Evolutionary conservation across 2,797 vertebrate genomes (phyloP), one percentile per base, ranked within the genome.

Genomic region (Parambassis ranga): DNA sequence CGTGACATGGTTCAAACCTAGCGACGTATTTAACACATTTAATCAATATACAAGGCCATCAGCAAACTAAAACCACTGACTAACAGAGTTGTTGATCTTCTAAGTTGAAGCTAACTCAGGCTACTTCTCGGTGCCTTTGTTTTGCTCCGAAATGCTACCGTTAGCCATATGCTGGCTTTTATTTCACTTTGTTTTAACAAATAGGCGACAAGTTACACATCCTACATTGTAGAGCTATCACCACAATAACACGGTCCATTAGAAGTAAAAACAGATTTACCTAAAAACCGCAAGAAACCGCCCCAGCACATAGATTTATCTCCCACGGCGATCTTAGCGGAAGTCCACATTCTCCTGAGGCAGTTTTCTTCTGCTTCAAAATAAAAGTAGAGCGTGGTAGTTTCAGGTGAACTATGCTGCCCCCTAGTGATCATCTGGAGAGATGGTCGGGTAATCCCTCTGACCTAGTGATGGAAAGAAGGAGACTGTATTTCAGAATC

Each of bases 81-180:
- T n/a, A n/a, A n/a, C n/a, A n/a, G n/a, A n/a, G n/a, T n/a, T n/a
- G n/a, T n/a, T n/a, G 0, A 35, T 55, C 9, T 10, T 35, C 0
- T 5, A 6, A 41, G 2, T 35, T 24, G 33, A 41, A 63, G 59
- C 49, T 44, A 61, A 71, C 18, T 50, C 10, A 10, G 11, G 50
- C 59, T 43, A 20, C 14, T 11, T 35, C 14, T 16, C n/a, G 26
- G 10, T 14, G 6, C 27, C 62, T 81, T 84, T 87, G 80, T 87
- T 85, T 72, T 68, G 31, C 15, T 63, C 9, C 22, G 6, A 3
- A 52, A 57, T 22, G 75, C 70, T 82, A 74, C 67, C 43, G 38
- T 47, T 76, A 75, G 56, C 74, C 24, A 14, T 31, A 28, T 10
- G 50, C 28, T 68, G 51, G 9, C 19, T 11, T 16, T 6, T 20